These are phyloP conservation scores for Microtus ochrogaster DNA, from an alignment of 2,113 vertebrate genomes.

Conservation along the genomic window DNA sequence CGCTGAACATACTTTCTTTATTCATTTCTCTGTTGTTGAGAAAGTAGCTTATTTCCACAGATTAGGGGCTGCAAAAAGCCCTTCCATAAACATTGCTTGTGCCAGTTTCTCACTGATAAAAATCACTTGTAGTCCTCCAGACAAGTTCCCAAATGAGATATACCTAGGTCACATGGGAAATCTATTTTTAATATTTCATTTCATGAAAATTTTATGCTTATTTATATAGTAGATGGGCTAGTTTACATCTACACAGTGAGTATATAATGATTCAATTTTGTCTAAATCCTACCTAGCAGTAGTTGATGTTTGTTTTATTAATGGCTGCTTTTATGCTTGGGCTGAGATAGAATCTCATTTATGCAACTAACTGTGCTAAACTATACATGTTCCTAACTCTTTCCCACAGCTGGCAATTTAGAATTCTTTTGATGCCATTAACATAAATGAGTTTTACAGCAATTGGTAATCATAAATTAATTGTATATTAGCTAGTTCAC, in stretches of 20 bases:
- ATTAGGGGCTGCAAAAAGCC: not conserved
- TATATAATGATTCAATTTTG: not conserved
- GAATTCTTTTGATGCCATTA: not conserved
- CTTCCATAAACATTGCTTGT: not conserved
- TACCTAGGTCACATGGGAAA: too few relatives aligned
- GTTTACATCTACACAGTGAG: too few relatives aligned
- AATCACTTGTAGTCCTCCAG: too few relatives aligned
- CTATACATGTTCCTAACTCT: not conserved
- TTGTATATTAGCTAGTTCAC: not conserved
- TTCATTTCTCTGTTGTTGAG: not conserved
- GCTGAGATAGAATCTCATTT: not conserved
- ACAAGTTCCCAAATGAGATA: not conserved
- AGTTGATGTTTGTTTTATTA: not conserved
- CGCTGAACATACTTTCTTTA: not conserved
- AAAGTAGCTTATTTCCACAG: not conserved
- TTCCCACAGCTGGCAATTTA: not conserved
- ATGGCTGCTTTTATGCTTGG: not conserved
- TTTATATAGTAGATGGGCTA: too few relatives aligned
- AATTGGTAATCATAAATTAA: not conserved
- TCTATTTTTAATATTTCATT: not conserved
- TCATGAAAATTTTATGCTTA: not conserved
- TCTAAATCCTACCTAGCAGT: not conserved
- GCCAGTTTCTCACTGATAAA: not conserved
- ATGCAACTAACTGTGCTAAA: not conserved
- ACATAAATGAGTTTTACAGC: not conserved